phyloP scores from a whole-genome alignment of 2,113 vertebrate species.

The Pteronura brasiliensis region DNA sequence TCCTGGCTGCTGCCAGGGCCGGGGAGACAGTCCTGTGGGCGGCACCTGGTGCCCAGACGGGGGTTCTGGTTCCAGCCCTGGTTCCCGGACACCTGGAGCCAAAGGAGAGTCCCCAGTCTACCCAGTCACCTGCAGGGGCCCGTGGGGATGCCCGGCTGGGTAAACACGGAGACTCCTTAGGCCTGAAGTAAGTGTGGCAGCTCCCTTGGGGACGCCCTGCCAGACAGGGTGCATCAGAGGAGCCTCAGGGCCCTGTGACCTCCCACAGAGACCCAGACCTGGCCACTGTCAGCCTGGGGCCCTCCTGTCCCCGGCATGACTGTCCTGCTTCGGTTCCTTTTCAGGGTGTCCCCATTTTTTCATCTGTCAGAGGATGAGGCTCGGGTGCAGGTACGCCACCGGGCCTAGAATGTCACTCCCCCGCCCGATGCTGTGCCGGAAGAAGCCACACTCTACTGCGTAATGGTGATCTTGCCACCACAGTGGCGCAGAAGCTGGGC shows the following conservation, averaged over 20 bases:
- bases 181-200: not conserved
- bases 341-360: not conserved
- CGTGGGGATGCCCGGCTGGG: not conserved
- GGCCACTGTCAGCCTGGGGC: not conserved
- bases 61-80: not conserved
- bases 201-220: not conserved
- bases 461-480: not conserved
- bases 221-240: not conserved
- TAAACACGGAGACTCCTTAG: not conserved
- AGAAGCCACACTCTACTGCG: not conserved
- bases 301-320: rapidly evolving
- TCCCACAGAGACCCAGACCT: not conserved
- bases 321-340: not conserved
- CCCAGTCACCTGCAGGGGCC: not conserved
- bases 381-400: too few relatives aligned
- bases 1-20: rapidly evolving
- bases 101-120: not conserved
- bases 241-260: not conserved
- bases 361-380: not conserved
- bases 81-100: not conserved
- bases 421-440: rapidly evolving
- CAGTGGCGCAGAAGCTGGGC: not conserved
- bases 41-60: not conserved
- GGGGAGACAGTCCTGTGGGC: too few relatives aligned
- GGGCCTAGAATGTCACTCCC: not conserved